A percentile compares a stretch with the other conserved stretches of the same genome.
Conservation (phyloP, 2,113 vertebrate genomes). For the Odocoileus hemionus region DNA sequence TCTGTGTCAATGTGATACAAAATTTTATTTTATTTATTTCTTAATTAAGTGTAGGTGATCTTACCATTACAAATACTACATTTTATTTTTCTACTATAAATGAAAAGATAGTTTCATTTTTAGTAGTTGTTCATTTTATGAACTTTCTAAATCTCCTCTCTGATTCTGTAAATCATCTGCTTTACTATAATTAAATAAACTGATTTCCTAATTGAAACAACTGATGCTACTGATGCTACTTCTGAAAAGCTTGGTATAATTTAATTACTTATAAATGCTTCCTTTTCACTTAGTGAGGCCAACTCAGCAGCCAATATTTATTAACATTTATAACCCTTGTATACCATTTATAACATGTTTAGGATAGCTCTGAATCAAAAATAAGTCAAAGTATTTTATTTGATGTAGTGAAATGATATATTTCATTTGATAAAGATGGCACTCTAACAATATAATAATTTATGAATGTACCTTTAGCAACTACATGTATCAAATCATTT, state of each 20-base stretch:
- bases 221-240: neutral
- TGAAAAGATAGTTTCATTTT: neutral
- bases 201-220: neutral
- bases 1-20: neutral
- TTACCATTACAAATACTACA: neutral
- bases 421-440: neutral
- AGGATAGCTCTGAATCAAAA: neutral
- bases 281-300: neutral
- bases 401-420: neutral
- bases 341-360: neutral
- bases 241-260: neutral
- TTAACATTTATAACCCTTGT: neutral
- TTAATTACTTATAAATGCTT: neutral
- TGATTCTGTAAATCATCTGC: neutral
- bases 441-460: neutral
- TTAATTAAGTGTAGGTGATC: neutral
- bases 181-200: neutral
- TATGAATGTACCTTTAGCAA: neutral
- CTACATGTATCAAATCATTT: neutral
- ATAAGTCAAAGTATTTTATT: neutral
- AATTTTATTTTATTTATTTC: neutral
- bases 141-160: neutral
- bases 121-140: neutral
- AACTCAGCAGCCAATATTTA: neutral
- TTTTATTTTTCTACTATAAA: neutral